Conservation (phyloP, 2,113 vertebrate genomes). For the Pseudopipra pipra region DNA sequence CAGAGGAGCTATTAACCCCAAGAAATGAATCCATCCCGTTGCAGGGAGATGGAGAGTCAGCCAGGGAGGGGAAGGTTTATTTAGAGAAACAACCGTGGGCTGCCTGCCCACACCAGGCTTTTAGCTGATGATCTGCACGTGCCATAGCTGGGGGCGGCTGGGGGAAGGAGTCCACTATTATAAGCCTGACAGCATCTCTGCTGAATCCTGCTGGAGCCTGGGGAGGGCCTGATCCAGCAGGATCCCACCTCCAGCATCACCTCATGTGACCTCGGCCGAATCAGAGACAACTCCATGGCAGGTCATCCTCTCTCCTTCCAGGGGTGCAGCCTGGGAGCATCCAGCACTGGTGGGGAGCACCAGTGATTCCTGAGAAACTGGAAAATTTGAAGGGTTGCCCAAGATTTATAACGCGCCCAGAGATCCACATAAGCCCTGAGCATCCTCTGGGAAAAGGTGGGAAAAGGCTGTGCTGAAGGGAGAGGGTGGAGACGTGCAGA, state of each 20-base stretch:
- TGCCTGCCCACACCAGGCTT: conserved; percentile 64
- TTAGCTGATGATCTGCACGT: conserved; percentile 56
- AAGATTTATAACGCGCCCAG: not conserved
- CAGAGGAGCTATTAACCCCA: not conserved
- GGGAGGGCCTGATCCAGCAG: not conserved
- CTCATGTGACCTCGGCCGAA: not conserved
- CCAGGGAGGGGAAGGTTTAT: conserved; percentile 51
- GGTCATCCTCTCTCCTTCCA: not conserved
- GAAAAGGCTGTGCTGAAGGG: not conserved
- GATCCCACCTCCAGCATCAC: not conserved
- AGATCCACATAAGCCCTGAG: not conserved
- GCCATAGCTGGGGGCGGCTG: conserved; percentile 10
- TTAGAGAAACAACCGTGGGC: conserved; percentile 61
- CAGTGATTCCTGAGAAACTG: not conserved
- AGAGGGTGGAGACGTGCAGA: not conserved
- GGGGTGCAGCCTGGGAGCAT: not conserved
- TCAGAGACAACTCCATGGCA: fast-evolving
- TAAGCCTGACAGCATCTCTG: not conserved
- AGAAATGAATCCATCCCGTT: not conserved
- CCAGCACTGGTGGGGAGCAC: not conserved
- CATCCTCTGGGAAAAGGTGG: not conserved
- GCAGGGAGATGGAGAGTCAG: conserved; percentile 33
- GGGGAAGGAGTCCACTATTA: conserved; percentile 45
- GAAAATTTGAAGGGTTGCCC: not conserved
- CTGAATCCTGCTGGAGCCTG: not conserved